phyloP scores from a whole-genome alignment of 1,140 invertebrate genomes.

The Calliopsis andreniformis region DNA sequence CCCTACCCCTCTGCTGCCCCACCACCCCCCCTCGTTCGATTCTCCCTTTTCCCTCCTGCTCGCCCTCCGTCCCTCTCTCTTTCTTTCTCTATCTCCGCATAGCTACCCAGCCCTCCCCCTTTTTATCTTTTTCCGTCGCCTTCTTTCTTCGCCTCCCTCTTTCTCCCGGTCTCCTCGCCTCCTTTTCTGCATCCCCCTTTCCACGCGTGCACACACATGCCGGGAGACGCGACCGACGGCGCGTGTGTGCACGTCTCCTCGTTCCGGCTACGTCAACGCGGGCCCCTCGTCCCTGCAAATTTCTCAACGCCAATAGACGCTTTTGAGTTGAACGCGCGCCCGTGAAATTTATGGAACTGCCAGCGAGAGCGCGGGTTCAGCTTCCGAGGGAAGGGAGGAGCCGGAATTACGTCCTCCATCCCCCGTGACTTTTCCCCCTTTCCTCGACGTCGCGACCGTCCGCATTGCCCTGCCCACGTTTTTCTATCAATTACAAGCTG shows the following conservation, averaged over 20 bases:
- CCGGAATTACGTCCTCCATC: too few species aligned
- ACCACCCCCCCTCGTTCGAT: conserved; percentile 26
- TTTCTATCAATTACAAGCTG: neutral
- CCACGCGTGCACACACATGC: neutral
- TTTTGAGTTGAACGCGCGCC: conserved; percentile 8
- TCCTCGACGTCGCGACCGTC: neutral
- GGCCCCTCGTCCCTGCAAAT: conserved; percentile 17
- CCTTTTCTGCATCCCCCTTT: conserved; percentile 14
- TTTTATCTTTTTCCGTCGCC: conserved; percentile 17
- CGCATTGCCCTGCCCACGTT: neutral
- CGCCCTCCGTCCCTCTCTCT: neutral
- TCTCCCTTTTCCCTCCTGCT: neutral
- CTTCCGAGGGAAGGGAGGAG: neutral
- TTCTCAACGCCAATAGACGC: neutral
- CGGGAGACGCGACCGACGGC: too few species aligned
- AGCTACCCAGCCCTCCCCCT: neutral
- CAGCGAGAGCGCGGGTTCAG: neutral
- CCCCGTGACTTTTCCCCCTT: neutral
- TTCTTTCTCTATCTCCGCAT: neutral
- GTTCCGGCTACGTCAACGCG: conserved; percentile 13
- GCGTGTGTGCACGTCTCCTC: neutral
- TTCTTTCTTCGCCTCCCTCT: conserved; percentile 5
- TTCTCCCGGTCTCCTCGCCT: neutral
- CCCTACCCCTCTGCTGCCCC: conserved; percentile 35
- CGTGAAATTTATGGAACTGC: conserved; percentile 14